Conservation (phyloP, 2,888 invertebrate species). For the Mimachlamys varia region DNA sequence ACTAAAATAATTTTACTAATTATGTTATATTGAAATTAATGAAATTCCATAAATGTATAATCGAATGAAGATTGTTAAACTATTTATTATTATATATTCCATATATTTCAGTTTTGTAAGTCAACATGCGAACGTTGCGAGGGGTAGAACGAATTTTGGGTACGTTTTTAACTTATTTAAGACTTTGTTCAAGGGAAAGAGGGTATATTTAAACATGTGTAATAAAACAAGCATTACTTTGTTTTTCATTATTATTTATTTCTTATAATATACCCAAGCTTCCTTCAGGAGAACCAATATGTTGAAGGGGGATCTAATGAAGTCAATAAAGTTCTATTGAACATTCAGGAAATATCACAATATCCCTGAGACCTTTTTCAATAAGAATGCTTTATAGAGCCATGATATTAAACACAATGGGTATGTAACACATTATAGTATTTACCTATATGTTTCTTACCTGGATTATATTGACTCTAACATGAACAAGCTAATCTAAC, state of each 20-base stretch:
- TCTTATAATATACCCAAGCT: too few species aligned
- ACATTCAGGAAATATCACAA: not conserved
- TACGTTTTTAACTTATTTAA: not conserved
- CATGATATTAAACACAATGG: not conserved
- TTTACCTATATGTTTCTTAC: not conserved
- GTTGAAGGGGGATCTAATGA: too few species aligned
- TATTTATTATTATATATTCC: not conserved
- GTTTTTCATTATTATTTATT: not conserved
- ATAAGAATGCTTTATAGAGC: not conserved
- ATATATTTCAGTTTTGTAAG: slow-evolving; percentile 34
- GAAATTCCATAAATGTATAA: too few species aligned
- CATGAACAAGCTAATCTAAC: slow-evolving; percentile 12
- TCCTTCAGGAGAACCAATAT: too few species aligned
- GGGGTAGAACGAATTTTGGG: not conserved
- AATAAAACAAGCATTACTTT: not conserved
- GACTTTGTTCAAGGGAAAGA: not conserved
- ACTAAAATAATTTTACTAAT: too few species aligned
- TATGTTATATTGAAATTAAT: too few species aligned
- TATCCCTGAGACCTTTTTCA: not conserved
- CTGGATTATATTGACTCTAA: not conserved
- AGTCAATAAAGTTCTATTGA: not conserved
- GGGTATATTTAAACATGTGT: not conserved
- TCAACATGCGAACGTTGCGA: slow-evolving; percentile 11
- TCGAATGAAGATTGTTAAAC: not conserved
- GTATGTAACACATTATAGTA: not conserved